Base-by-base conservation (phyloP, 2,113 vertebrate genomes). In the Microtus ochrogaster region DNA sequence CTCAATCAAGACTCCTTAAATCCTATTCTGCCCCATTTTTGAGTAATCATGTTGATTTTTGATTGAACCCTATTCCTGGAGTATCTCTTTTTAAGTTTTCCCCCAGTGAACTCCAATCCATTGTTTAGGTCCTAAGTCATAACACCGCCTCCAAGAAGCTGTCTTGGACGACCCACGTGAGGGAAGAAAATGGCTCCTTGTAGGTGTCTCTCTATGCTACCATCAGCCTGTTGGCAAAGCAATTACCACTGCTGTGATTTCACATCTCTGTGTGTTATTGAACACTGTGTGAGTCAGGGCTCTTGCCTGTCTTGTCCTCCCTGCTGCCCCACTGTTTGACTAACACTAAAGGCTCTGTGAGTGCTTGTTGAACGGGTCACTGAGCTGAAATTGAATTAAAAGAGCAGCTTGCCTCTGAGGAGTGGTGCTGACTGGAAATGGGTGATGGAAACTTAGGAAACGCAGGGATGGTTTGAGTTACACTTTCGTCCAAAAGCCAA, bases 1-100 rank as follows among this genome's bases (percentile, higher is more conserved):
- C 30, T 55, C 14, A 22, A 41, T 77, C 1, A 0, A 52, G 44
- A 7, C 21, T 3, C 41, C 30, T 17, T 0, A 1, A 39, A 16
- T 7, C 13, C 3, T 19, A 0, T 47, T 92, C 36, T 24, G 55
- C 9, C n/a, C 21, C 10, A 28, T 28, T 28, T 30, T 2, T 19
- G 30, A 36, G 22, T 14, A 9, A 30, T 47, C 28, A 4, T 5
- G 0, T 9, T 61, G 65, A 39, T 6, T 28, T 28, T 26, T 55
- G 30, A 10, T 66, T 52, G 41, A 26, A 5, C 12, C 9, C 33
- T 21, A 0, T 41, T 47, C 63, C 65, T 33, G 12, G 73, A 92
- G 9, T 26, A 10, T 73, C 24, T 47, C 61, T 73, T 6, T 16
- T 24, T 36, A 9, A 13, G 74, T 47, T 33, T 68, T 8, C 36